These are phyloP conservation scores for Opisthograptis luteolata DNA, from an alignment of 2,888 invertebrate species.

Conservation along the genomic window DNA sequence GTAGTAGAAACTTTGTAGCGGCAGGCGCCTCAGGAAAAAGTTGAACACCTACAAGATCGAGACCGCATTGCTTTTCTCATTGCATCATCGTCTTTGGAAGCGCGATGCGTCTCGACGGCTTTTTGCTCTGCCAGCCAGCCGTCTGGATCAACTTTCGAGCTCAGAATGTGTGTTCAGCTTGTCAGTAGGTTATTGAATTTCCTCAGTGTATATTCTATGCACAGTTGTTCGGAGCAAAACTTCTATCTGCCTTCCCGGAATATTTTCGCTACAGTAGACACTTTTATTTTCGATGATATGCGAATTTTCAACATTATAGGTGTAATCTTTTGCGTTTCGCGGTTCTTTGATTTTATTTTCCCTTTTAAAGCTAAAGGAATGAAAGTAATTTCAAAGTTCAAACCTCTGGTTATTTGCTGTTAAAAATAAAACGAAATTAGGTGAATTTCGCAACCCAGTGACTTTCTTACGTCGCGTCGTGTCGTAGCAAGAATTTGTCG, in stretches of 20 bases:
- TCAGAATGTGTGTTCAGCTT: slow-evolving; percentile 23
- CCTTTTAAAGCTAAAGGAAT: not conserved
- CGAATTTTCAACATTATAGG: slow-evolving; percentile 24
- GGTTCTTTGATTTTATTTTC: slow-evolving; percentile 15
- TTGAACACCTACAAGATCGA: slow-evolving; percentile 54
- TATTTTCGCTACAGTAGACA: slow-evolving; percentile 4
- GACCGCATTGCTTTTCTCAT: slow-evolving; percentile 72
- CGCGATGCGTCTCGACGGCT: slow-evolving; percentile 55
- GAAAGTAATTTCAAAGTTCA: slow-evolving; percentile 1
- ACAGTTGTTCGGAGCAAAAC: slow-evolving; percentile 4
- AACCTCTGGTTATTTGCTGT: not conserved
- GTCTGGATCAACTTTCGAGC: slow-evolving; percentile 55
- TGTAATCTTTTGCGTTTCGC: slow-evolving; percentile 17
- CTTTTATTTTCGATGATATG: slow-evolving; percentile 18
- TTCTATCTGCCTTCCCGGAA: not conserved
- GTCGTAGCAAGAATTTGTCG: slow-evolving; percentile 55
- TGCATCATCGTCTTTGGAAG: slow-evolving; percentile 55
- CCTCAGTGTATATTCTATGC: not conserved
- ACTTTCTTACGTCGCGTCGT: slow-evolving; percentile 51
- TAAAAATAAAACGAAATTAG: slow-evolving; percentile 39
- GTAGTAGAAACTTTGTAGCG: slow-evolving; percentile 64
- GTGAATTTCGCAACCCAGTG: slow-evolving; percentile 61
- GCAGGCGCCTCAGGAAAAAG: slow-evolving; percentile 71
- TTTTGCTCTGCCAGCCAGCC: slow-evolving; percentile 54
- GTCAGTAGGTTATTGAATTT: slow-evolving; percentile 34